Conservation (phyloP, 2,113 vertebrate genomes). For the Colaptes auratus region DNA sequence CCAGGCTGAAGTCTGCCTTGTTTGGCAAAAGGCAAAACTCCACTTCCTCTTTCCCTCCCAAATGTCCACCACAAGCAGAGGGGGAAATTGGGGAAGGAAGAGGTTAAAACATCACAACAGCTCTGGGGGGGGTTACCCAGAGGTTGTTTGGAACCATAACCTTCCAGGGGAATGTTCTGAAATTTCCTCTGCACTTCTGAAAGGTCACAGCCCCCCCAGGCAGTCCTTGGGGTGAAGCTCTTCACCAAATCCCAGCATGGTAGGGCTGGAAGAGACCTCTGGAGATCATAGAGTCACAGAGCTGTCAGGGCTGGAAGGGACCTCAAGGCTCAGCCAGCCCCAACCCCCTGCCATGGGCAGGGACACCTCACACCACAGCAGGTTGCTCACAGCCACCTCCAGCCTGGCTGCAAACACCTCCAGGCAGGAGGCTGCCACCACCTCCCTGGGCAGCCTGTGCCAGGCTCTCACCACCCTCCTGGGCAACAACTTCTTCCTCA, state of each 20-base stretch:
- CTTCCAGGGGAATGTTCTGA: neutral
- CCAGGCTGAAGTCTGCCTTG: neutral
- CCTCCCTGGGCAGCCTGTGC: too few species aligned
- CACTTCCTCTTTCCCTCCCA: neutral
- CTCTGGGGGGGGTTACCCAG: neutral
- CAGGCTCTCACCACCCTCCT: too few species aligned
- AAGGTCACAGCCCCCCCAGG: neutral
- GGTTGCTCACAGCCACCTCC: too few species aligned
- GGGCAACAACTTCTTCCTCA: too few species aligned
- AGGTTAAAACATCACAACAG: neutral
- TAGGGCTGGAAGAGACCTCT: neutral
- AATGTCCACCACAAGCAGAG: neutral
- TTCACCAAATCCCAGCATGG: neutral
- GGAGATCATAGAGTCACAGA: neutral
- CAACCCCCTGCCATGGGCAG: too few species aligned
- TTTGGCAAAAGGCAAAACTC: neutral
- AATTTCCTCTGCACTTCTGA: neutral
- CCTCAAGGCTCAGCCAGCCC: too few species aligned
- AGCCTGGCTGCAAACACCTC: too few species aligned
- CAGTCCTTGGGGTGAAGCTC: neutral
- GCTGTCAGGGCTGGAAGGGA: too few species aligned
- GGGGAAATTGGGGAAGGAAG: neutral
- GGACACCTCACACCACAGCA: too few species aligned
- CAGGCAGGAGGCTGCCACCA: too few species aligned
- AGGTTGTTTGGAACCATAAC: neutral